Evolutionary conservation across 1,140 invertebrate genomes (phyloP), one percentile per base, ranked within the genome.

Genomic region (Cotesia vestalis): DNA sequence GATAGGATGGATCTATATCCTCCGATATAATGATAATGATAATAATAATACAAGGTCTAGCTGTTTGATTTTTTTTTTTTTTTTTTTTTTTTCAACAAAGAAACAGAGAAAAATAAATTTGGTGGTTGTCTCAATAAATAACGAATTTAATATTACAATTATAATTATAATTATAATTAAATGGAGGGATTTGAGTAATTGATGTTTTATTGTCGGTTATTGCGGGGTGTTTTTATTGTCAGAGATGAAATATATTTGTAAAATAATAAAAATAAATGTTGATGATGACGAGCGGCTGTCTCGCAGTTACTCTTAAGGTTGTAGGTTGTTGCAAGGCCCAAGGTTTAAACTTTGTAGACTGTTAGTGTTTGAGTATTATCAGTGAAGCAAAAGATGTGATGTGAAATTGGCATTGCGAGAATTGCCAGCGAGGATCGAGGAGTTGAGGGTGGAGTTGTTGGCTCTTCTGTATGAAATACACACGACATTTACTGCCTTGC

Each of bases 401-500:
- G 36, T 55, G 66, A 63, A 76, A 76, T 76, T 76, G 75, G 75
- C 75, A 76, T 69, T 76, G 69, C 59, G 53, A 68, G 17, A 62
- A 46, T 9, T 61, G 36, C 64, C 17, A 46, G 63, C 4, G 66
- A 51, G 40, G 11, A 46, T 6, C 6, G 40, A 46, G 11, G 40
- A 46, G 40, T 46, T 46, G 40, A 66, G 61, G 59, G 51, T 86
- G 85, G 83, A 86, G 84, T 85, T 80, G 40, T 27, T 6, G 40
- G 11, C 40, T 46, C 11, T 6, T 46, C 82, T 82, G 74, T 85
- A 85, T 87, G 83, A 87, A 86, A 87, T 87, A 87, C 85, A 86
- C 85, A 80, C 83, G 85, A 86, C 85, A 80, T 86, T 87, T 87
- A 87, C 83, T 84, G 81, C 84, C 79, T 84, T 76, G 83, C 80